phyloP scores from a whole-genome alignment of 2,888 invertebrate species.

The Limnephilus rhombicus region DNA sequence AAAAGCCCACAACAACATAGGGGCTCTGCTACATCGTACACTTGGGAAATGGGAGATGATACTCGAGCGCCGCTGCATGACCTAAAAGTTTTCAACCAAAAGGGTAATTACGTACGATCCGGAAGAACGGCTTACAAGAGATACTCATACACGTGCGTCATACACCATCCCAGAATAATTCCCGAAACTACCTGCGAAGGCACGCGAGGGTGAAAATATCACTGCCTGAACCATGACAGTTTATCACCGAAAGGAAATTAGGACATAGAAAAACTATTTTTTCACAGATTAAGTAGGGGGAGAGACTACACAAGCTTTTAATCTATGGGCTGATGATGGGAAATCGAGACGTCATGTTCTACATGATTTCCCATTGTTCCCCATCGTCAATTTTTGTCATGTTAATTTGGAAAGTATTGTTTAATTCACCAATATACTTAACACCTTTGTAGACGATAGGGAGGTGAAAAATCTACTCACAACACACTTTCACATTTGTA shows the following conservation, averaged over 20 bases:
- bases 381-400: not conserved
- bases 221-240: not conserved
- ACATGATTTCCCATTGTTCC: no score
- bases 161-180: not conserved
- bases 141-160: conserved; percentile 26
- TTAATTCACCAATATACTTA: not conserved
- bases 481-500: not conserved
- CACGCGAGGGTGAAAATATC: conserved; percentile 4
- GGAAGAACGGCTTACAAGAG: conserved; percentile 38
- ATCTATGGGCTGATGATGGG: not conserved
- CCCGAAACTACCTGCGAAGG: not conserved
- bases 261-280: not conserved
- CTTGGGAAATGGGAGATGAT: not conserved
- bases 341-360: not conserved
- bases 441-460: not conserved
- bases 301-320: not conserved
- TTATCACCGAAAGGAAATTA: not conserved
- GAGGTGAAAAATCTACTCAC: not conserved
- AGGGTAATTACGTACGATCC: conserved; percentile 23
- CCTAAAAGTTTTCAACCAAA: conserved; percentile 37
- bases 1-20: not conserved
- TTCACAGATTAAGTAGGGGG: not conserved
- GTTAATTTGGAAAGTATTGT: not conserved
- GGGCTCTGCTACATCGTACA: no score
- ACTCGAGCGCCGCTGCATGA: conserved; percentile 22